Base-by-base conservation (phyloP, 2,113 vertebrate species). In the Laticauda colubrina region DNA sequence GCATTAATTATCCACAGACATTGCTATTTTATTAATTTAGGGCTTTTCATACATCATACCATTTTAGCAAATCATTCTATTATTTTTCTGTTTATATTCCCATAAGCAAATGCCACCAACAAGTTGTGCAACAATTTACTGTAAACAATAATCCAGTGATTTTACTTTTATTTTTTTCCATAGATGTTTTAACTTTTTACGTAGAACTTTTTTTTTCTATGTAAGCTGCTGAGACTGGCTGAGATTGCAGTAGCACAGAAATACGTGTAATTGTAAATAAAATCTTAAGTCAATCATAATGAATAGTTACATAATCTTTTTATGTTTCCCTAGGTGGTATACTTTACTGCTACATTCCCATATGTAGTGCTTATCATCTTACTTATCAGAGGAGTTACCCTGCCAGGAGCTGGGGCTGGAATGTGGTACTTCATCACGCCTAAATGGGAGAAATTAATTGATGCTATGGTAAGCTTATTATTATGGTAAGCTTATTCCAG, bases 401-500 rank as follows among this genome's bases (percentile, higher is more conserved):
- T 99, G 1, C 99, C 99, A 0, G 99, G 99, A 12, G 99, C 99
- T 14, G 98, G 97, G 1, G 98, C 98, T 26, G 99, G 99, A 11
- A 99, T 99, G 92, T 99, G 99, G 96, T 99, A 99, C 96, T 99
- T 99, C 96, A 99, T 99, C 97, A 99, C 99, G 0, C 99, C 99
- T 0, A 99, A 99, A 95, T 99, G 99, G 99, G 99, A 99, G 97
- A 99, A 99, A 94, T 98, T 99, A 18, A 98, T 96, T 0, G 99
- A 99, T 91, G 99, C 99, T 23, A 99, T 99, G 98, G 99, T 99
- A 97, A 53, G 98, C 90, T 95, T 89, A 18, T 57, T 85, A 39
- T 39, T 23, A 99, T 99, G 98, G 99, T 99, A 97, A 53, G 98
- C 90, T 95, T 89, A 0, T 21, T 95, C 88, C 53, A 18, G n/a